These are phyloP conservation scores for Rostratula benghalensis DNA, from an alignment of 2,113 vertebrate genomes.

Conservation along the genomic window DNA sequence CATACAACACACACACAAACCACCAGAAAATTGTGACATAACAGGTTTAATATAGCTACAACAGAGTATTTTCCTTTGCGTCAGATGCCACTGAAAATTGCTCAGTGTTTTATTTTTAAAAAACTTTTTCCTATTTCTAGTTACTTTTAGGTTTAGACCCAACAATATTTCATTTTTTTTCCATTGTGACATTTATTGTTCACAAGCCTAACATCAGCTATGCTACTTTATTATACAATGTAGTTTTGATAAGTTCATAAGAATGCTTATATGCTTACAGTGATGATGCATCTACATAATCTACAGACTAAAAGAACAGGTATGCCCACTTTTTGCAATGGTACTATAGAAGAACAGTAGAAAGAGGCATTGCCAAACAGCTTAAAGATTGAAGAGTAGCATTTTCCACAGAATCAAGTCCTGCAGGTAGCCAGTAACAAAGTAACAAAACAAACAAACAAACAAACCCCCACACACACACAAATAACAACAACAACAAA, in stretches of 20 bases:
- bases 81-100: background rate
- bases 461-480: too few species aligned
- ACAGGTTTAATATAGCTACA: slow-evolving; percentile 34
- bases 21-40: slow-evolving; percentile 49
- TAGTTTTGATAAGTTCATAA: background rate
- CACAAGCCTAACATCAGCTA: background rate
- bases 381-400: background rate
- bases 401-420: background rate
- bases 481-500: background rate
- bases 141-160: slow-evolving; percentile 45
- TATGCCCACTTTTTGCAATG: background rate
- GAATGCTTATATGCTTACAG: background rate
- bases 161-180: slow-evolving; percentile 37
- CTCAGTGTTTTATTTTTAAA: background rate
- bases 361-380: background rate
- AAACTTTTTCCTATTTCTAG: background rate
- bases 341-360: background rate
- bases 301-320: background rate
- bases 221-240: background rate
- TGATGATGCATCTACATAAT: background rate
- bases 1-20: background rate
- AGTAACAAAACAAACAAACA: background rate
- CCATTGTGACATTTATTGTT: background rate
- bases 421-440: background rate
- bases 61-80: slow-evolving; percentile 30